Base-by-base conservation (phyloP, 2,113 vertebrate species). In the Andinoacara biseriatus region DNA sequence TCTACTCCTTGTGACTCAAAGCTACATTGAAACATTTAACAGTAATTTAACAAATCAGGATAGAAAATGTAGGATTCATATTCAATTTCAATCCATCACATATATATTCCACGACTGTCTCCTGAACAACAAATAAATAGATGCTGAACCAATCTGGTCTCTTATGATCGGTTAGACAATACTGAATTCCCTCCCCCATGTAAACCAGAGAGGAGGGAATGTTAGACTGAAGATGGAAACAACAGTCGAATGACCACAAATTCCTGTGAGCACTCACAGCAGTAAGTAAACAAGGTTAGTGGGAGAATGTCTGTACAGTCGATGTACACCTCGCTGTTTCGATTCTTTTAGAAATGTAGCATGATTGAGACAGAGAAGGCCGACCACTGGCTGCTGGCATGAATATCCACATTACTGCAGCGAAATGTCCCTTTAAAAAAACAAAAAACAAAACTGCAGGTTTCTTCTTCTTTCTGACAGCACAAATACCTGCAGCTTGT, bases 371-470 rank as follows among this genome's bases (percentile, higher is more conserved):
- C 58, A 57, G 20, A 14, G 57, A 26, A 60, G 63, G 31, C 82
- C 38, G 14, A 15, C 31, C 8, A 17, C 10, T 5, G 57, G 61
- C 35, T 49, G 54, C 40, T 38, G 1, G 4, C 7, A 49, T 24
- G 24, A 17, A 60, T 11, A 40, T 60, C 26, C 29, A 58, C 10
- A 49, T 84, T 35, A 69, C 29, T 69, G 80, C 88, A 3, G 62
- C 82, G 86, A 90, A 83, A 20, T 84, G 77, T 76, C 77, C 82
- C 84, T 80, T 88, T 38, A 20, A 49, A 20, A 49, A 20, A 35
- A 8, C 18, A 52, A 15, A 17, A 7, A 49, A 52, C 3, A 9
- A 54, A 20, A 18, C 15, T 18, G 43, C 29, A 43, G 65, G 8
- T 58, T 80, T 81, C 15, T 10, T 72, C 11, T 72, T 52, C 63